Evolutionary conservation across 2,888 invertebrate species (phyloP).

Genomic region (Minunthozetes semirufus): DNA sequence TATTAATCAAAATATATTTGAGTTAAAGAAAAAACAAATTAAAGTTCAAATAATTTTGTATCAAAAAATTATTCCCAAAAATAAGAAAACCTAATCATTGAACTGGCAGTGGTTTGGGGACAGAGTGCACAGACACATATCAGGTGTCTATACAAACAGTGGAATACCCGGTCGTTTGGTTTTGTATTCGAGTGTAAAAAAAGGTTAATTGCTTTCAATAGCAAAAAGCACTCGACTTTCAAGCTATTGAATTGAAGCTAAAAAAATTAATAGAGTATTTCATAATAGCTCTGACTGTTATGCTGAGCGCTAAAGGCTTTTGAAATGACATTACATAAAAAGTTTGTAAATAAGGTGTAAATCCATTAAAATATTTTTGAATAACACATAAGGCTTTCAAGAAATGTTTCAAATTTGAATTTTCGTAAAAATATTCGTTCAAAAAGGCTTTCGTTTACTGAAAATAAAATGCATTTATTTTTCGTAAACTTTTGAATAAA

Average conservation of each 20-base stretch:
- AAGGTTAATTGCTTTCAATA: constrained; percentile 8
- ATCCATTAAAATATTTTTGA: too few species aligned
- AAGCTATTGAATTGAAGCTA: background rate
- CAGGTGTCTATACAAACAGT: background rate
- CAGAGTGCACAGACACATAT: background rate
- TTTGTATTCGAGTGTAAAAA: constrained; percentile 1
- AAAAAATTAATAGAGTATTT: constrained; percentile 17
- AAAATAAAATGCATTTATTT: too few species aligned
- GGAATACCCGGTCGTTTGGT: background rate
- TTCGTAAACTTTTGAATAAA: too few species aligned
- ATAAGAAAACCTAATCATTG: background rate
- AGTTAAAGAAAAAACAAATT: too few species aligned
- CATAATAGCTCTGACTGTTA: background rate
- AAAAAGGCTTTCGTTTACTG: too few species aligned
- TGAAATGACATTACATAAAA: background rate
- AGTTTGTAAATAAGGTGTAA: background rate
- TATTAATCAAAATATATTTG: too few species aligned
- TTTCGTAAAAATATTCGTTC: too few species aligned
- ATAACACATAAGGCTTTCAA: too few species aligned
- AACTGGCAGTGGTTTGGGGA: too few species aligned
- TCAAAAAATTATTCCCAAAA: background rate
- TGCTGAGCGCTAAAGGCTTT: background rate
- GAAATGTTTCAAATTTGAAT: too few species aligned
- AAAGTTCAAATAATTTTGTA: background rate
- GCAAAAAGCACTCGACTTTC: background rate